A percentile compares a stretch with the other conserved stretches of the same genome.
Conservation (phyloP, 2,888 invertebrate species). For the Azorinus chamasolen region DNA sequence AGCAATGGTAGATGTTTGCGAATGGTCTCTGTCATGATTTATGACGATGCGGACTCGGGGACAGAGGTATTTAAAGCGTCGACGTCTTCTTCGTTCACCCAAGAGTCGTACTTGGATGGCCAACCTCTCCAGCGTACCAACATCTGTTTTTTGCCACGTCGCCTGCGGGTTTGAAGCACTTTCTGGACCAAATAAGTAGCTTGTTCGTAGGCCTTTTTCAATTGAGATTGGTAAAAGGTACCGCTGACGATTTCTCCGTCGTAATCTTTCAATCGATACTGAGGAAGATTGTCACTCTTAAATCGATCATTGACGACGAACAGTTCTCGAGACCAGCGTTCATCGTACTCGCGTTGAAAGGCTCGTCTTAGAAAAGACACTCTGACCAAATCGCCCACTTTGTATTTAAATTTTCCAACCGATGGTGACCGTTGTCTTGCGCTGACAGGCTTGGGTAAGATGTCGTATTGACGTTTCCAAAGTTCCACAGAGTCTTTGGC, state of each 20-base stretch:
- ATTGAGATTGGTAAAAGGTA: conserved; percentile 33
- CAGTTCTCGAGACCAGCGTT: conserved; percentile 13
- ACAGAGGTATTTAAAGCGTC: conserved; percentile 14
- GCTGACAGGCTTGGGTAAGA: not conserved
- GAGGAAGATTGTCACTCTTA: conserved; percentile 28
- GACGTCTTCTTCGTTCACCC: conserved; percentile 37
- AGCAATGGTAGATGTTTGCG: conserved; percentile 33
- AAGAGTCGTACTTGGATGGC: conserved; percentile 39
- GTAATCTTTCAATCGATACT: conserved; percentile 33
- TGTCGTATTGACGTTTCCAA: conserved; percentile 31
- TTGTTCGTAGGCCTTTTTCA: conserved; percentile 42
- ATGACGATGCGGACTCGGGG: conserved; percentile 7
- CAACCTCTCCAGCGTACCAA: conserved; percentile 43
- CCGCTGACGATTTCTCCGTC: not conserved
- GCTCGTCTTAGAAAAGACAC: conserved; percentile 25
- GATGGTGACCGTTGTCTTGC: not conserved
- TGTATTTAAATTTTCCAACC: conserved; percentile 2
- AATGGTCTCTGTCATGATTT: conserved; percentile 10
- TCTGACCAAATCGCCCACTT: conserved; percentile 47
- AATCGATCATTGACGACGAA: conserved; percentile 41
- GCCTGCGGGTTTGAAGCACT: conserved; percentile 16
- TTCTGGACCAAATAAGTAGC: conserved; percentile 10
- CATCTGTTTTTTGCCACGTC: conserved; percentile 19
- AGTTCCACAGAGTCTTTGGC: conserved; percentile 24
- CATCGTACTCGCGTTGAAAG: conserved; percentile 39